Conservation (phyloP, 2,113 vertebrate genomes). For the Callipepla squamata region DNA sequence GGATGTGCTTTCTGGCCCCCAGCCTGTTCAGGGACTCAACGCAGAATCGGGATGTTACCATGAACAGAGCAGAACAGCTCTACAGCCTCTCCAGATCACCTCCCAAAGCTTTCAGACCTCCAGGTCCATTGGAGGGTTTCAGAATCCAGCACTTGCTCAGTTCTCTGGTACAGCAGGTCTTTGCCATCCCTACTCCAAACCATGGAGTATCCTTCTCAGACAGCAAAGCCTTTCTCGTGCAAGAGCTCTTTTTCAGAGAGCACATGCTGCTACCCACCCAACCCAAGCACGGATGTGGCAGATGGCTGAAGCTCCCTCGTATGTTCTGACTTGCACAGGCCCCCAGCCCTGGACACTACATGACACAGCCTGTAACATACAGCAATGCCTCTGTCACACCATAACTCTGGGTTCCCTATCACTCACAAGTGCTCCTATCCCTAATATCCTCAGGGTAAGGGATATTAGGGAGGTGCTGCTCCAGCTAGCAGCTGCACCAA, state of each 20-base stretch:
- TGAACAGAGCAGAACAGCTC: not conserved
- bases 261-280: not conserved
- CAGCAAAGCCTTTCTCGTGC: not conserved
- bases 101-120: not conserved
- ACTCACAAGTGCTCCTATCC: not conserved
- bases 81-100: not conserved
- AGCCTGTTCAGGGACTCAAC: not conserved
- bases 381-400: not conserved
- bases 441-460: not conserved
- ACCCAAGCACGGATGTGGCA: not conserved
- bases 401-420: not conserved
- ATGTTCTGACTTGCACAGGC: not conserved
- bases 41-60: not conserved
- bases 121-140: not conserved
- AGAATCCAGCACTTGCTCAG: not conserved
- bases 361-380: fast-evolving
- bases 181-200: not conserved
- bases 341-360: not conserved
- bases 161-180: not conserved
- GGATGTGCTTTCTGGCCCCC: not conserved
- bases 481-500: not conserved
- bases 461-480: not conserved
- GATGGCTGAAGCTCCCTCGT: not conserved
- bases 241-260: not conserved
- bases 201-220: not conserved